These are phyloP conservation scores for Cotesia vestalis DNA, from an alignment of 1,140 invertebrate genomes.

Conservation along the genomic window DNA sequence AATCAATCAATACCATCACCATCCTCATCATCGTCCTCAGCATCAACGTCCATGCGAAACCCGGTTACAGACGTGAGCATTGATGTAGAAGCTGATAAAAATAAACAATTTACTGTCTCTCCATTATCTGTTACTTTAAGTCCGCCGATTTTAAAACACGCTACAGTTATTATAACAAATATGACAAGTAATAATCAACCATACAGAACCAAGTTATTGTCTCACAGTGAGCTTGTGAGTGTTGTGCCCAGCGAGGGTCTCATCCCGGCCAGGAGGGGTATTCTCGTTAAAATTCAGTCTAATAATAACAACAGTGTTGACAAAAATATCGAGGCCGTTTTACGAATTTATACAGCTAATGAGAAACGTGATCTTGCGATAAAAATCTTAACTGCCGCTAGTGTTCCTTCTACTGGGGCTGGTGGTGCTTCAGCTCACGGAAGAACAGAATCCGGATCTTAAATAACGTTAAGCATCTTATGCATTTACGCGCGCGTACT, in stretches of 20 bases:
- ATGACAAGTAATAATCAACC: conserved; percentile 44
- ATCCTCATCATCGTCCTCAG: background rate
- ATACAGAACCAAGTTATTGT: conserved; percentile 45
- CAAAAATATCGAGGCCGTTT: conserved; percentile 41
- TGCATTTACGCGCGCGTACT: conserved; percentile 19
- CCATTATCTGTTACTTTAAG: conserved; percentile 42
- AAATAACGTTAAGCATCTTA: conserved; percentile 5
- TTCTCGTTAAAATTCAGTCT: conserved; percentile 49
- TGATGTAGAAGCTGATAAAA: conserved; percentile 19
- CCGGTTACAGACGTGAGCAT: background rate
- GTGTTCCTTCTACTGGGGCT: too few species aligned
- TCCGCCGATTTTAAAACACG: conserved; percentile 45
- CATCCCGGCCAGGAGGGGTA: conserved; percentile 47
- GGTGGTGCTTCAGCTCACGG: too few species aligned
- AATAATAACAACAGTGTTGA: conserved; percentile 42
- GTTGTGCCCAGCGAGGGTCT: conserved; percentile 51
- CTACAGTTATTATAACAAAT: conserved; percentile 46
- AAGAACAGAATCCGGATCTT: background rate
- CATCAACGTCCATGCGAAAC: background rate
- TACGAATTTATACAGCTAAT: conserved; percentile 52
- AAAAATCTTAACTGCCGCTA: conserved; percentile 36
- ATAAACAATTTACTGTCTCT: conserved; percentile 44
- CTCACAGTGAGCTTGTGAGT: conserved; percentile 44
- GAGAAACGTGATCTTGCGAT: conserved; percentile 48
- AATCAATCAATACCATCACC: conserved; percentile 45